These are phyloP conservation scores for Cephus pulcher DNA, from an alignment of 2,888 invertebrate genomes.

Conservation along the genomic window DNA sequence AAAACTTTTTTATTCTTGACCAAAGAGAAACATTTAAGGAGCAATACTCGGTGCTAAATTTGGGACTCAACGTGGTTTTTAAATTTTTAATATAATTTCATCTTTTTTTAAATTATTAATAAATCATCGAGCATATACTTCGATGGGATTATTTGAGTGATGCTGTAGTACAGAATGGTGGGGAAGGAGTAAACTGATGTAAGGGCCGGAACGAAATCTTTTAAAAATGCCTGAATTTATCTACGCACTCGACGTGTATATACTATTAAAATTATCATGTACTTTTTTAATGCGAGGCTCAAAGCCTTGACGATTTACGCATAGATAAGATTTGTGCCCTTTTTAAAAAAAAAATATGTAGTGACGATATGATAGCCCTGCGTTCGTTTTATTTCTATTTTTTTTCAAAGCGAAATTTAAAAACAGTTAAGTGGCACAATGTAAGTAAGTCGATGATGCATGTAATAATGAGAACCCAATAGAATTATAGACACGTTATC, in stretches of 20 bases:
- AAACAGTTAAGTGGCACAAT: background rate
- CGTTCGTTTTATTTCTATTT: background rate
- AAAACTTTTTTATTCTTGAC: background rate
- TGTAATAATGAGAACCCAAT: background rate
- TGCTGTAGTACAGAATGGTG: constrained; percentile 11
- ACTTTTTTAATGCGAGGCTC: background rate
- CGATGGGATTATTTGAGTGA: background rate
- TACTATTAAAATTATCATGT: background rate
- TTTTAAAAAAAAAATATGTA: background rate
- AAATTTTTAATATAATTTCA: background rate
- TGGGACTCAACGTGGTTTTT: background rate
- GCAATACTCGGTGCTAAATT: background rate
- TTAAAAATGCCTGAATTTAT: background rate
- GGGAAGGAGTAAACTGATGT: constrained; percentile 17
- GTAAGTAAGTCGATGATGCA: background rate
- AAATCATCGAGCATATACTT: background rate
- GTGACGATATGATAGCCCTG: background rate
- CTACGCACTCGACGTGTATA: background rate
- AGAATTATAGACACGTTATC: background rate
- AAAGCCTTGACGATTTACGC: background rate
- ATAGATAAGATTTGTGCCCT: background rate
- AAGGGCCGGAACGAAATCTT: background rate
- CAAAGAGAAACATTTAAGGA: background rate
- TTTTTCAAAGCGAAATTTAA: background rate
- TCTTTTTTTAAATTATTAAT: background rate